Percentiles rank a stretch among this genome's conserved stretches.
Evolutionary conservation across 1,140 invertebrate genomes (phyloP).

Genomic region (Apocrypta bakeri): DNA sequence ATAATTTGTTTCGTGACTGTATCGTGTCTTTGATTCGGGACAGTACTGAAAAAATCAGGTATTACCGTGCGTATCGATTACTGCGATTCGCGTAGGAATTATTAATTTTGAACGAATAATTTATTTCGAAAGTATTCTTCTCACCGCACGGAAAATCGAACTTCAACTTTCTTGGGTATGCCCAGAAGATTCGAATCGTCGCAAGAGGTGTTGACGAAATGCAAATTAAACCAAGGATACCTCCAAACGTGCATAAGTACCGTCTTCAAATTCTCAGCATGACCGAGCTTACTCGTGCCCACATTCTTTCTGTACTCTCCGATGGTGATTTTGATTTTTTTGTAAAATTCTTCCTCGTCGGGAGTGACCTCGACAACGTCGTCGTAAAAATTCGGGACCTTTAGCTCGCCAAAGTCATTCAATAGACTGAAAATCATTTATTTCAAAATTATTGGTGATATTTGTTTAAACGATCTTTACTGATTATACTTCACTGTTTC

Average conservation of each 20-base stretch:
- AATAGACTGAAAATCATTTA: constrained; percentile 62
- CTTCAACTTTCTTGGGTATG: constrained; percentile 50
- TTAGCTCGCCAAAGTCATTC: constrained; percentile 71
- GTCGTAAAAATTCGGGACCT: constrained; percentile 72
- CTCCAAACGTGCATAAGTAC: constrained; percentile 64
- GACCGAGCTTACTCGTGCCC: constrained; percentile 66
- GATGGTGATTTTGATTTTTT: constrained; percentile 77
- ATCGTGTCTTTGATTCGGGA: constrained; percentile 78
- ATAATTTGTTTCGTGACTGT: constrained; percentile 69
- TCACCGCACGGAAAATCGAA: constrained; percentile 56
- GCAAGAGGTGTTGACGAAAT: constrained; percentile 48
- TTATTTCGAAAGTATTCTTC: not conserved
- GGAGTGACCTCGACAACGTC: constrained; percentile 73
- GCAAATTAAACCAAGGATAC: constrained; percentile 63
- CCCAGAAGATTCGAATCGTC: constrained; percentile 45
- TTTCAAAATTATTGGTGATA: not conserved
- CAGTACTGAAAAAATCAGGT: constrained; percentile 74
- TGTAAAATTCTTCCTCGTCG: constrained; percentile 76
- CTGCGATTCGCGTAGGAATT: too few species aligned
- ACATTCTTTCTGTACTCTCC: constrained; percentile 75
- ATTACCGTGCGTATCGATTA: too few species aligned
- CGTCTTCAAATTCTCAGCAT: constrained; percentile 64
- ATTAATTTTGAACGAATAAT: too few species aligned
- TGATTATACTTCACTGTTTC: constrained; percentile 50
- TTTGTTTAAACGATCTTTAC: not conserved